A percentile compares a stretch with the other conserved stretches of the same genome.
Conservation (phyloP, 2,888 invertebrate species). For the Oxyteleia sp. region DNA sequence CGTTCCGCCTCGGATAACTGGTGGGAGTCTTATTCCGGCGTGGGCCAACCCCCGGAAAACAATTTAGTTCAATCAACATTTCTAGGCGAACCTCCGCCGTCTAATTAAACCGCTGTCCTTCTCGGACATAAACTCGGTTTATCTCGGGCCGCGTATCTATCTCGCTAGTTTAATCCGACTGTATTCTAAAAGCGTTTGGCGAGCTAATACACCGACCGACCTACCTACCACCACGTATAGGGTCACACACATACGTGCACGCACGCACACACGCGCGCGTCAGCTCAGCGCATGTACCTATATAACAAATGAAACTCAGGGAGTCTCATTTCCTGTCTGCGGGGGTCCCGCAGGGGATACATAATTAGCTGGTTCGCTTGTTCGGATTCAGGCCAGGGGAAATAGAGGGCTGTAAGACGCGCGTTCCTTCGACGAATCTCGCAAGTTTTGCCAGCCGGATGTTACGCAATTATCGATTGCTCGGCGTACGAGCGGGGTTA, state of each 20-base stretch:
- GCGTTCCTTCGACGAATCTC: constrained; percentile 58
- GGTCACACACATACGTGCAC: too few relatives aligned
- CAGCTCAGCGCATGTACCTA: constrained; percentile 37
- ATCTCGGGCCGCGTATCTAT: constrained; percentile 84
- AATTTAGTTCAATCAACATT: constrained; percentile 88
- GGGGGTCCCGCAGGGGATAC: constrained; percentile 85
- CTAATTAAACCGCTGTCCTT: constrained; percentile 86
- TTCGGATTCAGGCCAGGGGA: constrained; percentile 73
- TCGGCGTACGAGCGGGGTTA: neutral
- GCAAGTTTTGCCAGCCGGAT: constrained; percentile 53
- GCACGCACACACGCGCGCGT: constrained; percentile 19
- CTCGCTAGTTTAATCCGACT: constrained; percentile 83
- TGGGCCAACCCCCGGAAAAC: constrained; percentile 81
- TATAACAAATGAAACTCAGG: constrained; percentile 81
- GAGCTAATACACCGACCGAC: constrained; percentile 63
- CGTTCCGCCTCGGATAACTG: constrained; percentile 76
- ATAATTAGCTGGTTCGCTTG: constrained; percentile 86
- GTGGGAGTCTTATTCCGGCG: constrained; percentile 73
- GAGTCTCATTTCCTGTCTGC: constrained; percentile 87
- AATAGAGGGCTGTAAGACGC: constrained; percentile 62
- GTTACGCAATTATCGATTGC: constrained; percentile 63
- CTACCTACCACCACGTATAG: constrained; percentile 15
- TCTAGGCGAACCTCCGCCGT: constrained; percentile 85
- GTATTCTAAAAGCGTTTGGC: constrained; percentile 78
- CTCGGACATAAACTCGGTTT: constrained; percentile 86